These are phyloP conservation scores for Enteromius anoplus DNA, from an alignment of 2,797 vertebrate species.

Conservation along the genomic window DNA sequence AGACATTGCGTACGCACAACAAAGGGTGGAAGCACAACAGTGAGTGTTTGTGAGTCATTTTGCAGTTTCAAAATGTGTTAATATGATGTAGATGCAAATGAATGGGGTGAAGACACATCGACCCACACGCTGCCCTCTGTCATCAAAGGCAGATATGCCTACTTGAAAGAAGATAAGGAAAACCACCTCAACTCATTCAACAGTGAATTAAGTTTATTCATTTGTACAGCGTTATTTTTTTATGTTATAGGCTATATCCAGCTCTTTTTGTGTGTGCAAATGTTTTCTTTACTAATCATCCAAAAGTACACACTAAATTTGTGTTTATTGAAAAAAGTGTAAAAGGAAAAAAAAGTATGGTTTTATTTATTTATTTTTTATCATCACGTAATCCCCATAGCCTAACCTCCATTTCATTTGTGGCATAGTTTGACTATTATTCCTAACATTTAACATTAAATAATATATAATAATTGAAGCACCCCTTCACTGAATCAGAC, in stretches of 20 bases:
- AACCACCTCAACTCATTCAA: neutral
- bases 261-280: neutral
- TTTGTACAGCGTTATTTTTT: neutral
- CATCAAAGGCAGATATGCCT: slow-evolving; percentile 23
- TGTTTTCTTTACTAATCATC: neutral
- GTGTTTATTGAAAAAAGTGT: neutral
- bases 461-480: neutral
- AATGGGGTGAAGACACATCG: slow-evolving; percentile 45
- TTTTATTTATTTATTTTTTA: neutral
- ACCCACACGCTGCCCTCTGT: slow-evolving; percentile 42
- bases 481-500: neutral
- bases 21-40: slow-evolving; percentile 39
- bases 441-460: neutral
- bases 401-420: neutral
- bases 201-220: neutral
- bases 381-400: neutral
- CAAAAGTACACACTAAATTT: neutral
- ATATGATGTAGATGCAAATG: slow-evolving; percentile 81
- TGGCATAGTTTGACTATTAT: neutral
- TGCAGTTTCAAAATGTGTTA: slow-evolving; percentile 85
- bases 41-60: slow-evolving; percentile 83
- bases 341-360: neutral
- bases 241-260: neutral
- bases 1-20: slow-evolving; percentile 45
- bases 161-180: slow-evolving; percentile 4